Evolutionary conservation across 2,888 invertebrate genomes (phyloP), one percentile per base, ranked within the genome.

Genomic region (Tetramorium bicarinatum): DNA sequence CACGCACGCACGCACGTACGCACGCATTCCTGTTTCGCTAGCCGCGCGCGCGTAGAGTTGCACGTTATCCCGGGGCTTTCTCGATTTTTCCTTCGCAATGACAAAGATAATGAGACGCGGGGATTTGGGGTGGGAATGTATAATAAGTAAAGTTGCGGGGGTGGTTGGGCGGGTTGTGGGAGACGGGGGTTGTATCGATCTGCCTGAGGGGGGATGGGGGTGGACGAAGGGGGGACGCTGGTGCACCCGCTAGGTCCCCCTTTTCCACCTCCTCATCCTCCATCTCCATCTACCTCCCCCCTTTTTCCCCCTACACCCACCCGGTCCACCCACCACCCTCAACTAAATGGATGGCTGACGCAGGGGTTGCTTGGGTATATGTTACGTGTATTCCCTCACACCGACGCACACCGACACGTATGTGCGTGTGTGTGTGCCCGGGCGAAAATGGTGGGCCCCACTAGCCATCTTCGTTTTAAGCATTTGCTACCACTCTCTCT

Each of bases 281-380:
- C 69, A 69, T 79, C 56, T 69, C 69, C 79, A 69, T 69, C 79
- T 69, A 79, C 79, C 79, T 69, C n/a, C 95, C 95, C 95, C 95
- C 95, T 64, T 94, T 94, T 94, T 94, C 94, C 94, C 95, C 96
- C 95, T 95, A 85, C 86, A 95, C 95, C 95, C 95, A 95, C 95
- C 95, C 95, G 95, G 95, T 95, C 95, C 96, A 95, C 96, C 96
- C 95, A 95, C 96, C 96, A 95, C 95, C 92, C 91, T 92, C 92
- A 92, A 94, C 94, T 94, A 94, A 94, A 94, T 94, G 94, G 94
- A 94, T 94, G 94, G 94, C 94, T 94, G 94, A 93, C 93, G 94
- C 93, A 93, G 93, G 92, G 93, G 91, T 92, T 91, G 92, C 89
- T 89, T 82, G 91, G 89, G 89, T 92, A 89, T 91, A 88, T 89